These are phyloP conservation scores for Drosophila putrida DNA, from an alignment of 2,888 invertebrate genomes.

Conservation along the genomic window DNA sequence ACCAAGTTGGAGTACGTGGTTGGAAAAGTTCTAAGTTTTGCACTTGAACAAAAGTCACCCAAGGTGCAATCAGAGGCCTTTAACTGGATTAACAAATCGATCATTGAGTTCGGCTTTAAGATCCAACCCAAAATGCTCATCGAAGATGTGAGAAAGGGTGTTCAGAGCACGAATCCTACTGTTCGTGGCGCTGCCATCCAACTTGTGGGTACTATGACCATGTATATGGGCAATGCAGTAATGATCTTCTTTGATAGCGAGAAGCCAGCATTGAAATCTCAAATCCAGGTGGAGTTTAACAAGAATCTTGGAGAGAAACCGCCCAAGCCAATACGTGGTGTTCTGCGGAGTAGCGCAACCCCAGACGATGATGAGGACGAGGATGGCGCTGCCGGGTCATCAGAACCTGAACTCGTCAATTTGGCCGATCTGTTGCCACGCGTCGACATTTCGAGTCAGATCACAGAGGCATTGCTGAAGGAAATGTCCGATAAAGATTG, in stretches of 20 bases:
- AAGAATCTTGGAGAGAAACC: slow-evolving; percentile 92
- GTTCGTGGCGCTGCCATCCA: slow-evolving; percentile 91
- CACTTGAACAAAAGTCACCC: slow-evolving; percentile 95
- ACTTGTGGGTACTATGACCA: slow-evolving; percentile 89
- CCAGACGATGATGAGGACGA: slow-evolving; percentile 58
- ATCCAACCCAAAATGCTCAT: slow-evolving; percentile 91
- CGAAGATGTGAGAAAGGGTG: slow-evolving; percentile 92
- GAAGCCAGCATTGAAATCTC: slow-evolving; percentile 93
- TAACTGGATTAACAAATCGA: slow-evolving; percentile 91
- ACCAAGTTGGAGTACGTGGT: slow-evolving; percentile 91
- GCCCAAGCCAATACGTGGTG: slow-evolving; percentile 90
- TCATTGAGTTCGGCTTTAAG: slow-evolving; percentile 94
- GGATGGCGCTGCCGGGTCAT: slow-evolving; percentile 55
- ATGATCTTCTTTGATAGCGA: slow-evolving; percentile 94
- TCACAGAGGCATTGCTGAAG: slow-evolving; percentile 92
- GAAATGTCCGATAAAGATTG: slow-evolving; percentile 96
- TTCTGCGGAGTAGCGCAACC: slow-evolving; percentile 71
- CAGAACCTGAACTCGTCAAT: slow-evolving; percentile 85
- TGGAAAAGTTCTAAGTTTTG: slow-evolving; percentile 90
- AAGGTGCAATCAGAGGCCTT: slow-evolving; percentile 95
- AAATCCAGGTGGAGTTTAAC: slow-evolving; percentile 94
- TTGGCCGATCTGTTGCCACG: slow-evolving; percentile 91
- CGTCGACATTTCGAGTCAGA: slow-evolving; percentile 92
- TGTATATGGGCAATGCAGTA: slow-evolving; percentile 91
- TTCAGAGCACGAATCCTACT: slow-evolving; percentile 93